A percentile compares a stretch with the other conserved stretches of the same genome.
phyloP scores from a whole-genome alignment of 1,140 invertebrate species.

The Berghia stephanieae region DNA sequence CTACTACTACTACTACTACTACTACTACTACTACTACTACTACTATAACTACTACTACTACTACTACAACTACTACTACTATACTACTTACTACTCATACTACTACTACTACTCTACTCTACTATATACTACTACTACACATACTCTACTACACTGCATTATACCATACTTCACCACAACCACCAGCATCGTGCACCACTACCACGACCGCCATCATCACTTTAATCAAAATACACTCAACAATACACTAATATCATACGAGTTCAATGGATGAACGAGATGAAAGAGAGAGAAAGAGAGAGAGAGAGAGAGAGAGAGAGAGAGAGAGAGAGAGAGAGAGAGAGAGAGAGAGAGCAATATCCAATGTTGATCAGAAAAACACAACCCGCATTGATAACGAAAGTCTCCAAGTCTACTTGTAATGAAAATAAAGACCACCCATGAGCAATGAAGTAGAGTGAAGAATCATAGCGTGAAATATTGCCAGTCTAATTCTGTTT shows the following conservation, averaged over 20 bases:
- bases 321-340: not conserved
- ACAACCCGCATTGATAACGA: not conserved
- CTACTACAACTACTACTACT: not conserved
- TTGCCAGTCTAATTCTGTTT: too few relatives aligned
- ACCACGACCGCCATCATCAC: not conserved
- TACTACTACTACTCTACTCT: not conserved
- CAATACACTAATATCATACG: not conserved
- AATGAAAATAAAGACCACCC: not conserved
- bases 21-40: not conserved
- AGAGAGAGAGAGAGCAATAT: not conserved
- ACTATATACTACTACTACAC: not conserved
- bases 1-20: not conserved
- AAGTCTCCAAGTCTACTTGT: not conserved
- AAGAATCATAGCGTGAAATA: too few relatives aligned
- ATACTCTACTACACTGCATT: not conserved
- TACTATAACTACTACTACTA: not conserved
- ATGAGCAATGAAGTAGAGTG: too few relatives aligned
- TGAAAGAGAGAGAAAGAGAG: not conserved
- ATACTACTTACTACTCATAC: not conserved
- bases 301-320: constrained; percentile 3
- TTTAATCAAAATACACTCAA: not conserved
- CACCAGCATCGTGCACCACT: too few relatives aligned
- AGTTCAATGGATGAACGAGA: not conserved
- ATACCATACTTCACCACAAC: not conserved
- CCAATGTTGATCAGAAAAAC: not conserved